phyloP scores from a whole-genome alignment of 2,888 invertebrate species.

The Xestoiulus laeticollis region DNA sequence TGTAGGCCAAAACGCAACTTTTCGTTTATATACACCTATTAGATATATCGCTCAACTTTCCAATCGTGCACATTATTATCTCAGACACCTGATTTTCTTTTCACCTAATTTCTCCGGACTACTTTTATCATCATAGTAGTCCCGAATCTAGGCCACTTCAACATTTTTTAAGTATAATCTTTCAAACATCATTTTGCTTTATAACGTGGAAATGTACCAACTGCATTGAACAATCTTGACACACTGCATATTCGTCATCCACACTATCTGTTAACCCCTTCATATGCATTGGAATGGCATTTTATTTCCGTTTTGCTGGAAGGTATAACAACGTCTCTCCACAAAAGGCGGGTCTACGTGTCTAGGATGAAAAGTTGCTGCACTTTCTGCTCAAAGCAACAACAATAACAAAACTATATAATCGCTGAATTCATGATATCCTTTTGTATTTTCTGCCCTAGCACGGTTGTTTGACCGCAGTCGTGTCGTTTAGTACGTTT shows the following conservation, averaged over 20 bases:
- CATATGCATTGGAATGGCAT: not conserved
- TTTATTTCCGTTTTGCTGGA: slow-evolving; percentile 1
- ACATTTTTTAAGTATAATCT: not conserved
- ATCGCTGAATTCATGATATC: not conserved
- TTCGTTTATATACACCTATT: not conserved
- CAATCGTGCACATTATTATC: slow-evolving; percentile 6
- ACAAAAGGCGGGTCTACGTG: not conserved
- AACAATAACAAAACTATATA: not conserved
- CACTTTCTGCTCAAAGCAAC: not conserved
- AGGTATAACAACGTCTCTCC: not conserved
- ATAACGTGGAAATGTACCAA: not conserved
- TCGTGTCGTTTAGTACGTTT: not conserved
- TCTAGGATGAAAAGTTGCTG: not conserved
- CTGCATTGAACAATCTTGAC: not conserved
- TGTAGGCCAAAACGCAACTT: not conserved
- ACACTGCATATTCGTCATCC: not conserved
- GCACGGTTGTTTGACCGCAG: slow-evolving; percentile 22
- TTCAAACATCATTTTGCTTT: not conserved
- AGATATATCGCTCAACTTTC: not conserved
- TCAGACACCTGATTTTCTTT: not conserved
- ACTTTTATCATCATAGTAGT: not conserved
- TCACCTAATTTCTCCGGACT: not conserved
- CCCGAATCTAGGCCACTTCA: not conserved
- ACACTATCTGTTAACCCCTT: not conserved
- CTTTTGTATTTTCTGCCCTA: not conserved